Conservation (phyloP, 2,888 invertebrate species). For the Acanthacorydalis orientalis region DNA sequence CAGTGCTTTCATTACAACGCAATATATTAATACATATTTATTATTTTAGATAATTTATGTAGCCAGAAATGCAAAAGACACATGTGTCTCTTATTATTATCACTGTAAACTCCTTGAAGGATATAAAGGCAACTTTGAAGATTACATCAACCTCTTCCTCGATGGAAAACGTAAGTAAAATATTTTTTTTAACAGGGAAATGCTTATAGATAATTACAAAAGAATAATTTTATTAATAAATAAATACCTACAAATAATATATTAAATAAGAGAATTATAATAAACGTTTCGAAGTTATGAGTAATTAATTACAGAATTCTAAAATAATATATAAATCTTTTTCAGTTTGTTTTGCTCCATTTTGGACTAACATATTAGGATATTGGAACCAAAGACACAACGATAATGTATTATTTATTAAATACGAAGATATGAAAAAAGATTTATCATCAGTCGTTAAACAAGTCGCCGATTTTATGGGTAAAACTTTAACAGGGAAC, state of each 20-base stretch:
- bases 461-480: conserved; percentile 26
- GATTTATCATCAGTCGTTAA: conserved; percentile 26
- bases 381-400: conserved; percentile 15
- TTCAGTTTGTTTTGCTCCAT: conserved; percentile 13
- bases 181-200: not conserved
- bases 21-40: too few species aligned
- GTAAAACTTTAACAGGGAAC: conserved; percentile 19
- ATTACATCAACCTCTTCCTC: conserved; percentile 43
- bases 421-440: conserved; percentile 21
- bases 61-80: conserved; percentile 54
- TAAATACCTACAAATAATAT: too few species aligned
- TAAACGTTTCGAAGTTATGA: too few species aligned
- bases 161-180: conserved; percentile 34
- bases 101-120: conserved; percentile 41
- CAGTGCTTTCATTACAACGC: too few species aligned
- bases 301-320: too few species aligned
- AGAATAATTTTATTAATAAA: too few species aligned
- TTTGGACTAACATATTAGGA: conserved; percentile 17
- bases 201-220: too few species aligned
- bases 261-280: too few species aligned
- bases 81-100: conserved; percentile 51
- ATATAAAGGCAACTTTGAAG: conserved; percentile 32
- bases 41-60: conserved; percentile 44
- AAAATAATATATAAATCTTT: not conserved
- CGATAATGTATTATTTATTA: conserved; percentile 16